Evolutionary conservation across 2,113 vertebrate species (phyloP), one percentile per base, ranked within the genome.

Genomic region (Callorhinus ursinus): DNA sequence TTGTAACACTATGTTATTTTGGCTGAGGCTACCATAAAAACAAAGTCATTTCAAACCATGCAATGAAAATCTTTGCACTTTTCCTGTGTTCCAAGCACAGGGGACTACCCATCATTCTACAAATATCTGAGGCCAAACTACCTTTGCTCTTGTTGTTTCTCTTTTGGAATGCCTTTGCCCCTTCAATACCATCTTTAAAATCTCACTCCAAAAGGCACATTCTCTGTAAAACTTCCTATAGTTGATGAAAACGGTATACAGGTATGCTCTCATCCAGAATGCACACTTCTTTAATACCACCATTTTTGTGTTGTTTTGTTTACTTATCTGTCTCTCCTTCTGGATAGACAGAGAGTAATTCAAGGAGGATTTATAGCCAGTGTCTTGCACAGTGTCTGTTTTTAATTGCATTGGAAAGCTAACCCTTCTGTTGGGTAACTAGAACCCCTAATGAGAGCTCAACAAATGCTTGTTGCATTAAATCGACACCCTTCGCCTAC

Each of bases 1-100:
- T 97, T 96, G 89, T 97, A 96, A 94, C 81, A 93, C 77, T 92
- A 12, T 96, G 90, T 74, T 93, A 92, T 98, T 97, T 97, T 97
- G 95, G 84, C 97, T 90, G 67, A 90, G 57, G 46, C 67, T 81
- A 63, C 83, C 77, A 93, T 85, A 80, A 97, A 97, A 97, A 96
- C 90, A 97, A 96, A 97, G 90, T 69, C 33, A 61, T 92, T 97
- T 94, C 67, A 93, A 77, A 93, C 72, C 88, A 55, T 39, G 89
- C 92, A 79, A 65, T 90, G 91, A 97, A 97, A 96, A 93, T 96
- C 88, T 97, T 94, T 93, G 83, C 76, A 63, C 88, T 96, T 96
- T 96, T 93, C 82, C 79, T 86, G 21, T 84, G 55, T 97, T 88
- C 93, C 33, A 71, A 92, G 49, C 65, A 49, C n/a, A 69, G 59